Evolutionary conservation across 2,797 vertebrate species (phyloP).

Genomic region (Potorous gilbertii): DNA sequence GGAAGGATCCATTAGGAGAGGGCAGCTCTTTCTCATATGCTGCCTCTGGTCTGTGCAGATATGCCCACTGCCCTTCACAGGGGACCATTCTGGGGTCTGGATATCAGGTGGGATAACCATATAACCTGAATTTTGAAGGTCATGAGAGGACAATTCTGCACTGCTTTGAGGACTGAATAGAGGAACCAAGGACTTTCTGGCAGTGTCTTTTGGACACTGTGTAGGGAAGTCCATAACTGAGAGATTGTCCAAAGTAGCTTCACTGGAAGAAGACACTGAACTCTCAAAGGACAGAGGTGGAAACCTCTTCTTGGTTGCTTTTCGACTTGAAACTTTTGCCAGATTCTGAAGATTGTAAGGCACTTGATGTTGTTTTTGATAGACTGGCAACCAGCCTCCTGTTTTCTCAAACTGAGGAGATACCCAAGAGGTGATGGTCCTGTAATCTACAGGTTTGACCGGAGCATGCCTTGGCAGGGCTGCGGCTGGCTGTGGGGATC

Average conservation of each 20-base stretch:
- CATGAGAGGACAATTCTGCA: neutral
- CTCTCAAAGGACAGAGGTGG: constrained; percentile 87
- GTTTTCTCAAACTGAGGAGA: constrained; percentile 89
- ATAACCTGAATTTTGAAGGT: constrained; percentile 37
- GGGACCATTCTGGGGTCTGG: constrained; percentile 80
- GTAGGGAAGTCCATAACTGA: no score
- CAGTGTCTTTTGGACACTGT: constrained; percentile 37
- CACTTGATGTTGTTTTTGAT: constrained; percentile 66
- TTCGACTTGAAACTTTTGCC: constrained; percentile 74
- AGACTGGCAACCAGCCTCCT: constrained; percentile 63
- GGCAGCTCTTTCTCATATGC: neutral
- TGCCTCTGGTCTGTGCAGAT: neutral
- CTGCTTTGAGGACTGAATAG: constrained; percentile 39
- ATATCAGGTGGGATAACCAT: constrained; percentile 75
- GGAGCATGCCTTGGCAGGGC: constrained; percentile 86
- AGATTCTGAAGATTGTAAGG: constrained; percentile 41
- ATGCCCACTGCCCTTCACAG: rapidly evolving
- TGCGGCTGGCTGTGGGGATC: constrained; percentile 77
- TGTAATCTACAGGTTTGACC: constrained; percentile 80
- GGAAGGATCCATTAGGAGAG: neutral
- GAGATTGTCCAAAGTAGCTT: neutral
- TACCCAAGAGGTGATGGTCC: constrained; percentile 87
- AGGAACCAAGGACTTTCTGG: constrained; percentile 8
- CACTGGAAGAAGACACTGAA: constrained; percentile 50
- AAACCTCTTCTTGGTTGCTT: constrained; percentile 84